Conservation (phyloP, 2,113 vertebrate species). For the Parus major region DNA sequence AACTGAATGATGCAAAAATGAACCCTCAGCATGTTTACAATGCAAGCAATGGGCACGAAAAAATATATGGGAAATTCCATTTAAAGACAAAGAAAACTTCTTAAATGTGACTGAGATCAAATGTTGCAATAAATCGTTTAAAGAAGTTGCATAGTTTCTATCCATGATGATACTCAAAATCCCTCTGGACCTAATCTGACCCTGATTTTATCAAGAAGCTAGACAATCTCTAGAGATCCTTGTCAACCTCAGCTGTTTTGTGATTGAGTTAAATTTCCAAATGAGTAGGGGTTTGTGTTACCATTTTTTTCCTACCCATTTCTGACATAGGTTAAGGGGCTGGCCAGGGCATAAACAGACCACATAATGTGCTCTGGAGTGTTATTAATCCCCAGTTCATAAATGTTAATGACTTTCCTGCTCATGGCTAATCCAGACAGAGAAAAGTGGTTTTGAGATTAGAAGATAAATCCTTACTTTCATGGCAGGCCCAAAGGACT, state of each 20-base stretch:
- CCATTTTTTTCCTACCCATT: neutral
- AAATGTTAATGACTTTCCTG: slow-evolving; percentile 64
- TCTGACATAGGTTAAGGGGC: slow-evolving; percentile 2
- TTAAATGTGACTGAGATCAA: neutral
- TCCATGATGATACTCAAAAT: neutral
- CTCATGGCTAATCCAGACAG: slow-evolving; percentile 45
- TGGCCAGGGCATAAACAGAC: slow-evolving; percentile 5
- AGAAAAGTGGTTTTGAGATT: slow-evolving; percentile 53
- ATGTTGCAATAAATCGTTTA: neutral
- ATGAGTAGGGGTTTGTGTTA: neutral
- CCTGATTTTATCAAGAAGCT: neutral
- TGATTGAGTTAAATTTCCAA: neutral
- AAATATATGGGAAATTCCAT: neutral
- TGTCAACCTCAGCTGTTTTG: neutral
- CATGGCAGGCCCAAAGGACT: slow-evolving; percentile 26
- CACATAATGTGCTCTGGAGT: slow-evolving; percentile 33
- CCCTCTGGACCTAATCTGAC: neutral
- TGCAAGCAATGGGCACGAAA: neutral
- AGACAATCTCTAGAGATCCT: neutral
- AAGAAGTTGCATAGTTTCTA: neutral
- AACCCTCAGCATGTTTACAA: neutral
- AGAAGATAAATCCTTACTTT: slow-evolving; percentile 48
- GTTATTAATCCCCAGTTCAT: slow-evolving; percentile 55
- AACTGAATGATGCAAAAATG: neutral
- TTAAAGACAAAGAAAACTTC: neutral